Evolutionary conservation across 2,797 vertebrate species (phyloP).

Genomic region (Coregonus suidteri): DNA sequence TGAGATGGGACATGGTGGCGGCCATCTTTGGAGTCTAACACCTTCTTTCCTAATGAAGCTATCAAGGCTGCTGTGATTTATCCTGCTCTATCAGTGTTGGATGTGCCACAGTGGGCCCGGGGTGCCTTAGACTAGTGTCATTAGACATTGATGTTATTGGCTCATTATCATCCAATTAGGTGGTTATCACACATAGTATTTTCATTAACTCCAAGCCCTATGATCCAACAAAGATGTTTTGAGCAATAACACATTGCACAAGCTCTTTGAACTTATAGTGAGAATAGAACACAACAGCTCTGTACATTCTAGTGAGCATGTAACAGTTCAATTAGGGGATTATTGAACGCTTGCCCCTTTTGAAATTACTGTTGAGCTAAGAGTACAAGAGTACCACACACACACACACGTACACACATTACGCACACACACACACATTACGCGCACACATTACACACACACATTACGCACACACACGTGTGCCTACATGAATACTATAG

Average conservation of each 20-base stretch:
- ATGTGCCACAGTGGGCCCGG: constrained; percentile 18
- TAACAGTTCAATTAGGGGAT: constrained; percentile 4
- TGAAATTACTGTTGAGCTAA: background rate
- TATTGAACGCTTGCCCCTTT: background rate
- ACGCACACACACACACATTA: background rate
- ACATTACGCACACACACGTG: constrained; percentile 6
- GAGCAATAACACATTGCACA: constrained; percentile 67
- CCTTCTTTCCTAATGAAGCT: constrained; percentile 68
- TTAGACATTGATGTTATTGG: constrained; percentile 80
- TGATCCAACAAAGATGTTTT: constrained; percentile 74
- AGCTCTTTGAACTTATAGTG: constrained; percentile 75
- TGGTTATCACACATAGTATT: constrained; percentile 74
- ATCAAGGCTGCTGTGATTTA: constrained; percentile 69
- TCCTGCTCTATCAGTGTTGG: constrained; percentile 63
- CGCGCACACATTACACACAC: background rate
- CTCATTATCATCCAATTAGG: constrained; percentile 79
- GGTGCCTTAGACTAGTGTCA: constrained; percentile 74
- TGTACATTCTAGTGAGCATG: constrained; percentile 47
- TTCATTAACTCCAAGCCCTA: constrained; percentile 72
- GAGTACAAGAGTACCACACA: background rate
- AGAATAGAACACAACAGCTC: constrained; percentile 36
- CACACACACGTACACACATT: constrained; percentile 7
- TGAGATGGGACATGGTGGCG: background rate
- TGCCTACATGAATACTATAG: constrained; percentile 6
- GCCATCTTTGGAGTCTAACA: background rate